Percentiles rank a stretch among this genome's conserved stretches.
These are phyloP conservation scores for Thamnophis sirtalis DNA, from an alignment of 2,113 vertebrate genomes.

Conservation along the genomic window DNA sequence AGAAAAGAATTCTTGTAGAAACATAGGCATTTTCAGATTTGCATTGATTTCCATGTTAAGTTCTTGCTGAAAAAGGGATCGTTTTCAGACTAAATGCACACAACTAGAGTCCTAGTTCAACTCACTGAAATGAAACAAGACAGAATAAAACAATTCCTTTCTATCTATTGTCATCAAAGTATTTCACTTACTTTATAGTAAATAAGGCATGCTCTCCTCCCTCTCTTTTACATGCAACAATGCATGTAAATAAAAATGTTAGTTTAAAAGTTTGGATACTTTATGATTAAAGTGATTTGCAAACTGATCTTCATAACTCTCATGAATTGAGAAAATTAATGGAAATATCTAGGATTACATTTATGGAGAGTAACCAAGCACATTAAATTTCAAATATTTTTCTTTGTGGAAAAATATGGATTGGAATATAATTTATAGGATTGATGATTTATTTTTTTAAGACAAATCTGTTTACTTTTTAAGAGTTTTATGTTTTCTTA, in stretches of 20 bases:
- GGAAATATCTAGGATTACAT: neutral
- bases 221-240: neutral
- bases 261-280: neutral
- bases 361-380: neutral
- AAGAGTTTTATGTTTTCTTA: neutral
- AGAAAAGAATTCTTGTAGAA: neutral
- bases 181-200: neutral
- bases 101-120: neutral
- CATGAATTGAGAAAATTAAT: neutral
- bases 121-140: neutral
- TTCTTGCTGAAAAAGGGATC: conserved; percentile 2
- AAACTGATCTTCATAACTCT: neutral
- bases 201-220: neutral
- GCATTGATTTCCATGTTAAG: conserved; percentile 35
- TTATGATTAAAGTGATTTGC: neutral
- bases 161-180: neutral
- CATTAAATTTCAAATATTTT: neutral
- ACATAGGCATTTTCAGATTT: neutral
- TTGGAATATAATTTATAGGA: neutral
- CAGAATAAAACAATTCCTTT: neutral
- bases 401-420: neutral
- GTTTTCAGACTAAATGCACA: conserved; percentile 14
- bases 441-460: neutral
- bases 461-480: neutral
- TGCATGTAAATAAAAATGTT: neutral